phyloP scores from a whole-genome alignment of 1,140 invertebrate genomes.

The Ganaspis sp. region DNA sequence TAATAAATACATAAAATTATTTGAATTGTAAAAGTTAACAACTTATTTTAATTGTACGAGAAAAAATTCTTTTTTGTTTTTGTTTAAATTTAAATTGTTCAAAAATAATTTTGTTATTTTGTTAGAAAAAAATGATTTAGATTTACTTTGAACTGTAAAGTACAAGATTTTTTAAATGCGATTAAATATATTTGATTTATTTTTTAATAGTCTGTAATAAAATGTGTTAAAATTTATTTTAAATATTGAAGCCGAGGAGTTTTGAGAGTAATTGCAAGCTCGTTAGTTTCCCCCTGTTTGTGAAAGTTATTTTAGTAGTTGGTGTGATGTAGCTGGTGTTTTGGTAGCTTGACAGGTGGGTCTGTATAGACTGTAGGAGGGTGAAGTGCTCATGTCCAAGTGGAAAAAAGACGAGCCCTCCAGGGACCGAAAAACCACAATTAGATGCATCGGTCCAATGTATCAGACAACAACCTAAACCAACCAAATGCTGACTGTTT shows the following conservation, averaged over 20 bases:
- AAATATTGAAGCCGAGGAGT: background rate
- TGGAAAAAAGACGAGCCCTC: conserved; percentile 65
- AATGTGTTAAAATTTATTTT: no score
- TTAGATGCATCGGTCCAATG: conserved; percentile 64
- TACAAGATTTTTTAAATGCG: no score
- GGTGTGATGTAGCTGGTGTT: conserved; percentile 68
- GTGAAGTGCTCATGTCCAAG: conserved; percentile 75
- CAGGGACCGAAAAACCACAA: conserved; percentile 56
- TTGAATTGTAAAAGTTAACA: no score
- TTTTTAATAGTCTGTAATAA: no score
- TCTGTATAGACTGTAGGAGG: conserved; percentile 76
- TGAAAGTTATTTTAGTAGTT: conserved; percentile 39
- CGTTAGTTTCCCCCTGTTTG: background rate
- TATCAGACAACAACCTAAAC: conserved; percentile 69
- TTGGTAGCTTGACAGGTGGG: conserved; percentile 78
- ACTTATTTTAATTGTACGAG: no score
- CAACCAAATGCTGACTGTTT: conserved; percentile 65
- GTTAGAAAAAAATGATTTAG: no score
- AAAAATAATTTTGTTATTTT: no score
- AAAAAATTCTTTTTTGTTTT: no score
- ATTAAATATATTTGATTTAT: no score
- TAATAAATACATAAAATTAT: no score
- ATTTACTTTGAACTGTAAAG: no score
- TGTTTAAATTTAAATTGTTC: no score
- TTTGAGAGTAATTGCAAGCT: background rate